These are phyloP conservation scores for Apostichopus japonicus DNA, from an alignment of 35 echinoderm and acorn worm species.

Conservation along the genomic window DNA sequence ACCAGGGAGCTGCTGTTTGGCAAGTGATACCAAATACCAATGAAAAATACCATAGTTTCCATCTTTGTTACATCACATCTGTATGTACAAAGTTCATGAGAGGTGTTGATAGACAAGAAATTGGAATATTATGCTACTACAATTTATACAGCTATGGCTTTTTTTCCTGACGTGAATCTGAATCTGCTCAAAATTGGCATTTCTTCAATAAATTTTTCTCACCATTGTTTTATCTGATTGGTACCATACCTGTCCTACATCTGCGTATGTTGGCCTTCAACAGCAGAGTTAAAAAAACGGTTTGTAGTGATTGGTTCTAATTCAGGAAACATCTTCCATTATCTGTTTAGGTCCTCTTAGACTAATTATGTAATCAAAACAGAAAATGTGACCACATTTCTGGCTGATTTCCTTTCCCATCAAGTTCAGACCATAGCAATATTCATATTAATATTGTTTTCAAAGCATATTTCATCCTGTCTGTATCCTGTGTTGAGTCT, in stretches of 20 bases:
- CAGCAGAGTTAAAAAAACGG: no score
- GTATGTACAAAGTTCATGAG: no score
- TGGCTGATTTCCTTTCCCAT: neutral
- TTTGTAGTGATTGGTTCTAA: neutral
- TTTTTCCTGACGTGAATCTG: neutral
- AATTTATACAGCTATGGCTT: neutral
- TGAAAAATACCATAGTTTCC: no score
- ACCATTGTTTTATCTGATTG: neutral
- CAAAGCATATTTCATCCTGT: neutral
- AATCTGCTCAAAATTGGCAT: no score
- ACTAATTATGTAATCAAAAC: neutral
- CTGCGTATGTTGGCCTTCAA: no score
- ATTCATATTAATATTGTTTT: neutral
- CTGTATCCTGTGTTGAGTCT: neutral
- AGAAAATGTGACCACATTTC: neutral
- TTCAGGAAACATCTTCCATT: neutral
- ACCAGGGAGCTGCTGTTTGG: no score
- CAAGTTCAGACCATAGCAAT: neutral
- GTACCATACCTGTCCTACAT: no score
- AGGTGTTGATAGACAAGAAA: no score
- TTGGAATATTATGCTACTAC: no score
- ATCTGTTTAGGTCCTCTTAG: neutral
- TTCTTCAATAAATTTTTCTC: neutral
- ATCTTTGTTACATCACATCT: no score
- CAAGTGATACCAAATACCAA: no score